A percentile compares a stretch with the other conserved stretches of the same genome.
Conservation (phyloP, 2,888 invertebrate genomes). For the Volucella zonaria region DNA sequence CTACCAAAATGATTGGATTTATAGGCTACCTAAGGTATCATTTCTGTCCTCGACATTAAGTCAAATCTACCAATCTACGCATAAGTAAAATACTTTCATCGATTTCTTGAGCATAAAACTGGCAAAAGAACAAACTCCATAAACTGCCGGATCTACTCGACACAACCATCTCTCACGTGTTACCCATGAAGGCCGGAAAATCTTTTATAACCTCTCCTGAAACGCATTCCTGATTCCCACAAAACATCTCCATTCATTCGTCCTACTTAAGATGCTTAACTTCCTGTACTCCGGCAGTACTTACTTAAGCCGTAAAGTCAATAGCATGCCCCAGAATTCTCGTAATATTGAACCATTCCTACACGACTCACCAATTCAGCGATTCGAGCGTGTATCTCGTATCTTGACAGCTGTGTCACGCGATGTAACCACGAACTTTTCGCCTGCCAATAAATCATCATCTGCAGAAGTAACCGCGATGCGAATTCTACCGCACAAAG, state of each 20-base stretch:
- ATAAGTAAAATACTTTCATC: too few species aligned
- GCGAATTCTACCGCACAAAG: slow-evolving; percentile 4
- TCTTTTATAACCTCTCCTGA: neutral
- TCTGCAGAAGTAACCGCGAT: slow-evolving; percentile 30
- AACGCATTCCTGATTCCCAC: slow-evolving; percentile 1
- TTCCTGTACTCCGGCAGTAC: neutral
- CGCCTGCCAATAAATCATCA: slow-evolving; percentile 56
- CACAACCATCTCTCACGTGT: too few species aligned
- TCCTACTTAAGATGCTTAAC: slow-evolving; percentile 11
- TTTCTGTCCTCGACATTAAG: too few species aligned
- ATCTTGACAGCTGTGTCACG: slow-evolving; percentile 58
- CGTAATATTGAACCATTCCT: slow-evolving; percentile 41
- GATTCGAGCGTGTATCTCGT: slow-evolving; percentile 11
- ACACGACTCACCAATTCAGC: slow-evolving; percentile 12
- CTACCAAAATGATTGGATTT: too few species aligned
- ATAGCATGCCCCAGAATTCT: slow-evolving; percentile 21
- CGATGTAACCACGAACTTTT: slow-evolving; percentile 55
- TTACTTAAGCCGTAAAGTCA: slow-evolving; percentile 48
- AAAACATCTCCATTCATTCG: slow-evolving; percentile 34
- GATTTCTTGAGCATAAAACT: too few species aligned
- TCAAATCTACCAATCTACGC: too few species aligned
- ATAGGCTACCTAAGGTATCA: too few species aligned
- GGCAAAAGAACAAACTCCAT: too few species aligned
- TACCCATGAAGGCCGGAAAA: too few species aligned
- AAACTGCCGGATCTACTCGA: too few species aligned